Conservation (phyloP, 2,113 vertebrate genomes). For the Phaetusa simplex region DNA sequence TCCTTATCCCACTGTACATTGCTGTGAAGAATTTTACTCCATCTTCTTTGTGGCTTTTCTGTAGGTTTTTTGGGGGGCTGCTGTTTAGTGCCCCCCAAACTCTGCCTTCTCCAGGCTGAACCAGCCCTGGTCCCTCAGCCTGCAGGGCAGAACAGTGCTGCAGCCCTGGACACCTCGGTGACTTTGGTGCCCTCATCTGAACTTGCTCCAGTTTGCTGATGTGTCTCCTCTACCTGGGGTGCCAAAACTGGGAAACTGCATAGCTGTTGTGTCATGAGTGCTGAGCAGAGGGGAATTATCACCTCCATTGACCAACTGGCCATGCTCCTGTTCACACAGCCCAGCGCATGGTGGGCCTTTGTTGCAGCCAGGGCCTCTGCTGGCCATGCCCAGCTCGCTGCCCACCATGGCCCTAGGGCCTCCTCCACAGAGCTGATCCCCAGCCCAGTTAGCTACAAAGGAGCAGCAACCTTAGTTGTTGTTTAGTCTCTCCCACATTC, state of each 20-base stretch:
- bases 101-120: not conserved
- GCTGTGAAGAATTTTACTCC: not conserved
- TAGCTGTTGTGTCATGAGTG: not conserved
- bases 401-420: accelerated
- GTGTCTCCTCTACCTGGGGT: not conserved
- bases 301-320: not conserved
- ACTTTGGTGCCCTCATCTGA: no score
- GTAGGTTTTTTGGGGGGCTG: not conserved
- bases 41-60: not conserved
- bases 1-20: not conserved
- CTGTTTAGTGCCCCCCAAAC: no score
- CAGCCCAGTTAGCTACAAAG: not conserved
- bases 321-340: accelerated
- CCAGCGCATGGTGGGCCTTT: accelerated
- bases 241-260: not conserved
- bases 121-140: not conserved
- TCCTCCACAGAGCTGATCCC: no score
- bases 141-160: not conserved
- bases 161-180: not conserved
- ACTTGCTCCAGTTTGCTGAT: not conserved
- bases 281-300: not conserved
- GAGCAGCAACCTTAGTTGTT: not conserved
- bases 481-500: not conserved
- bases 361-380: not conserved
- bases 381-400: not conserved